These are phyloP conservation scores for Cheilosia scutellata DNA, from an alignment of 2,888 invertebrate species.

Conservation along the genomic window DNA sequence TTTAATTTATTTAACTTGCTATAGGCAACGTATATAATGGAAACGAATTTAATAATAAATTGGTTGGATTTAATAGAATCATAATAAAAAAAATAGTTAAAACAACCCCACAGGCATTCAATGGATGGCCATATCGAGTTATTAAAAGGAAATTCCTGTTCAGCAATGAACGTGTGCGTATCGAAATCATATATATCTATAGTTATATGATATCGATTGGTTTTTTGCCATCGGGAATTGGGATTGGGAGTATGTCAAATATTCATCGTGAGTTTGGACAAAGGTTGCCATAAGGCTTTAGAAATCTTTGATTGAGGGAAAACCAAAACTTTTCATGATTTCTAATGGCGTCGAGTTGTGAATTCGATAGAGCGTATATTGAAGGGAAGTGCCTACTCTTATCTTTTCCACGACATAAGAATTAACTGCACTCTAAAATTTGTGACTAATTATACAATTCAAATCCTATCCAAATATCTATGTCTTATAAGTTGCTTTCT, in stretches of 20 bases:
- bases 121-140: neutral
- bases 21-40: neutral
- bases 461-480: no score
- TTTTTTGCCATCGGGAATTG: conserved; percentile 4
- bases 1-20: neutral
- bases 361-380: no score
- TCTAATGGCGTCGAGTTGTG: no score
- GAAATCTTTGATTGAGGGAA: neutral
- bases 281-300: neutral
- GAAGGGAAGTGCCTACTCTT: no score
- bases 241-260: neutral
- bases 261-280: neutral
- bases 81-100: conserved; percentile 13
- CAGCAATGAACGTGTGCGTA: neutral
- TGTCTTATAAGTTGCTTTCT: no score
- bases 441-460: no score
- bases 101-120: neutral
- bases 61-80: conserved; percentile 7
- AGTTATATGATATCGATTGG: conserved; percentile 10
- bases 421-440: no score
- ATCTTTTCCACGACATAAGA: no score
- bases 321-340: no score
- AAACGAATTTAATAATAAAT: conserved; percentile 4
- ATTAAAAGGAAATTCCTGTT: neutral
- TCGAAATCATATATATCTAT: neutral